Evolutionary conservation across 2,113 vertebrate genomes (phyloP), one percentile per base, ranked within the genome.

Genomic region (Nettapus auritus): DNA sequence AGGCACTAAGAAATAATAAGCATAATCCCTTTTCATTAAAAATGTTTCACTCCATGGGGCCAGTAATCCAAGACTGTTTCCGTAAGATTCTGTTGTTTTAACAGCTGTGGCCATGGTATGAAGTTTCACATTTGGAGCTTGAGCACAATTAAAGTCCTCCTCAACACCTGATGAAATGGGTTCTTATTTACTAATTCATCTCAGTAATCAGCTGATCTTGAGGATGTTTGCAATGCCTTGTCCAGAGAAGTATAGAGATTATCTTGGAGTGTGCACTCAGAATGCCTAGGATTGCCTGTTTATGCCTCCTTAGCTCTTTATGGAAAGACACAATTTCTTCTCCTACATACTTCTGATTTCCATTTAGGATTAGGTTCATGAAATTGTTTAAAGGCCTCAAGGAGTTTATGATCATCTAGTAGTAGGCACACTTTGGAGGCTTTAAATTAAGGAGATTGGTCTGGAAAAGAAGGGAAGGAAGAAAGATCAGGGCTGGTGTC

Each of bases 51-150:
- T 93, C 86, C 77, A 82, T 87, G 96, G 57, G 74, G 81, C 70
- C 92, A 85, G 70, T 96, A 97, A 97, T 96, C 92, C 77, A 94
- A 85, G 83, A 77, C 53, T 70, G 50, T 92, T 96, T 96, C 91
- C 88, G 88, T 93, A 94, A 70, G 77, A 38, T 77, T 87, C 80
- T 87, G 77, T 86, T 89, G 88, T 96, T 95, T 95, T 87, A 96
- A 87, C 94, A 96, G 94, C 97, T 97, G 95, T 60, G 86, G 40
- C 55, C 92, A 44, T 17, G 42, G 91, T 95, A 66, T 96, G 94
- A 96, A 91, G 93, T 97, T 96, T 96, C 96, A 74, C 80, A 77
- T 93, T 96, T 92, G 74, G 52, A 94, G 67, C 86, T 25, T 73
- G 59, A 84, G 46, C 57, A 87, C 84, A 96, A 92, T 97, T 96